These are phyloP conservation scores for Numida meleagris DNA, from an alignment of 2,113 vertebrate species.

Conservation along the genomic window DNA sequence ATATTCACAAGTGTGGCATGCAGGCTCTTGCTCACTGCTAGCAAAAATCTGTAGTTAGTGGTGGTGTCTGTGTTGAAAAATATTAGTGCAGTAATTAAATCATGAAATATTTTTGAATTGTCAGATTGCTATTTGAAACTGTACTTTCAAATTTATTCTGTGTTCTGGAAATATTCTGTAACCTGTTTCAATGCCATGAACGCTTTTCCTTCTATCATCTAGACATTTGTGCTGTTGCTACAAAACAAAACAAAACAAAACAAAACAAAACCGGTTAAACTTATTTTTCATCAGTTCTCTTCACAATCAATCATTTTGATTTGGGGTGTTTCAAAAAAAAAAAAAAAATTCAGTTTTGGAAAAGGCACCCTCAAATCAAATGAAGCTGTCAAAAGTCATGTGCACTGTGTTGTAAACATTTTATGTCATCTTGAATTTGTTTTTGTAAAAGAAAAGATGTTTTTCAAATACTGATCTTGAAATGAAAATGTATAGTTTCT, in stretches of 20 bases:
- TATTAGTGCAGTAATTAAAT: neutral
- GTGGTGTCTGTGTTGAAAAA: no score
- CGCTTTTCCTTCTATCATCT: neutral
- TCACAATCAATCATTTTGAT: constrained; percentile 42
- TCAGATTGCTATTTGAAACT: neutral
- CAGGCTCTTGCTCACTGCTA: no score
- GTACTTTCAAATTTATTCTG: neutral
- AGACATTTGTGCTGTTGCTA: neutral
- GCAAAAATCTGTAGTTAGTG: no score
- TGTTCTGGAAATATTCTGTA: neutral
- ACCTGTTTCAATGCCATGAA: neutral
- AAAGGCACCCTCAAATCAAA: constrained; percentile 49
- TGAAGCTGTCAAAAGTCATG: constrained; percentile 28
- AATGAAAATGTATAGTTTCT: neutral
- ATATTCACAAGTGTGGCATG: no score
- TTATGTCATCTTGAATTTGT: neutral
- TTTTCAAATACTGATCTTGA: neutral
- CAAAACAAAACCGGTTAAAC: no score
- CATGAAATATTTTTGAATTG: neutral
- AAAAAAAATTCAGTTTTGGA: no score
- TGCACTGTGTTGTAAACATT: constrained; percentile 1
- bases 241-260: no score
- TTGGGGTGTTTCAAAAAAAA: no score
- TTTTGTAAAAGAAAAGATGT: neutral
- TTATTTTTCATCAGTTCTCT: constrained; percentile 1